Conservation (phyloP, 2,797 vertebrate genomes). For the Mormyrus proboscirostris region DNA sequence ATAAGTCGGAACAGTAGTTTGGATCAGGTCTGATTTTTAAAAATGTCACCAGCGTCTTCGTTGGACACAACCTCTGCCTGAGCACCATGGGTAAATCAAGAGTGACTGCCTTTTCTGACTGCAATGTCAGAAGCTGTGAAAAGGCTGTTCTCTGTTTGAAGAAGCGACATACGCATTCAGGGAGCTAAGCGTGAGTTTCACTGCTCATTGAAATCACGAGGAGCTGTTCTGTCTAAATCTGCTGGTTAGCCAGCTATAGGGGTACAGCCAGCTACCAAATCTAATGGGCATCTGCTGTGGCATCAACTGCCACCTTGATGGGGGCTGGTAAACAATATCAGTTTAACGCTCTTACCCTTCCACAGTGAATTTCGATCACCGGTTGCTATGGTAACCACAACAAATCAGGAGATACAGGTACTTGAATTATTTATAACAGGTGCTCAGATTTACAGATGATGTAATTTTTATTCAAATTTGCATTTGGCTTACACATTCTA, state of each 20-base stretch:
- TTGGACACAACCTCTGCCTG: background rate
- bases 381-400: slow-evolving; percentile 68
- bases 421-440: slow-evolving; percentile 20
- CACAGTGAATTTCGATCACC: slow-evolving; percentile 57
- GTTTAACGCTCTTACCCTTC: slow-evolving; percentile 39
- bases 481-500: slow-evolving; percentile 8
- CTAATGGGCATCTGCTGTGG: background rate
- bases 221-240: background rate
- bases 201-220: background rate
- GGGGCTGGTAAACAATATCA: background rate
- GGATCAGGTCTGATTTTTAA: background rate
- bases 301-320: background rate
- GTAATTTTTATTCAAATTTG: slow-evolving; percentile 9
- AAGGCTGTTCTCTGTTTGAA: background rate
- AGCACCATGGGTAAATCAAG: background rate
- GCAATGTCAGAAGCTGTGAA: background rate
- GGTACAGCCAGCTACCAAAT: background rate
- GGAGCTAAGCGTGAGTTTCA: background rate
- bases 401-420: slow-evolving; percentile 55
- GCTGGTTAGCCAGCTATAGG: background rate
- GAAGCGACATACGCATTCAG: background rate
- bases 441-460: slow-evolving; percentile 40
- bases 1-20: background rate
- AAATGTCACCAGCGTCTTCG: background rate
- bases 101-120: background rate